Conservation (phyloP, 2,888 invertebrate species). For the Sussaba pulchella region DNA sequence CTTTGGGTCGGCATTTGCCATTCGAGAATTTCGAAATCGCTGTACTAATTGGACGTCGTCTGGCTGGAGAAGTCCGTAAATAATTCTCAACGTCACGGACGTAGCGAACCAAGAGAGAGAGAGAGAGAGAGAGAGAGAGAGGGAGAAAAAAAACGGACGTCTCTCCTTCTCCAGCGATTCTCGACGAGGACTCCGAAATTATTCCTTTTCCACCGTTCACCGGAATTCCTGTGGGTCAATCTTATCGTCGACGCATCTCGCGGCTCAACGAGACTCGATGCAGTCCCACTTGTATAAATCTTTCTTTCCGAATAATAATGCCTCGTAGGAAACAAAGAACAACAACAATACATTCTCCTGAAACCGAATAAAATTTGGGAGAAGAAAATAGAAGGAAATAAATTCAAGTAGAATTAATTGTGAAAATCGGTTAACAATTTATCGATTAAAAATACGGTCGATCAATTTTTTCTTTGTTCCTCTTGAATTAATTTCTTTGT, state of each 20-base stretch:
- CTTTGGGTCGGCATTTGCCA: constrained; percentile 36
- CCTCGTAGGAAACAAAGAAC: constrained; percentile 1
- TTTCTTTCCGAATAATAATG: constrained; percentile 38
- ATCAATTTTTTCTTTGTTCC: no score
- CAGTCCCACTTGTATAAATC: constrained; percentile 50
- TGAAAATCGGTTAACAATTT: no score
- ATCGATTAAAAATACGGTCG: no score
- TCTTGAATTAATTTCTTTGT: no score
- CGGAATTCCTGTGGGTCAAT: constrained; percentile 53
- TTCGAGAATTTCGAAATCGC: constrained; percentile 54
- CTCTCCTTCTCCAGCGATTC: constrained; percentile 19
- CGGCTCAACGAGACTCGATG: constrained; percentile 40
- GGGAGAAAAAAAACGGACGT: background rate
- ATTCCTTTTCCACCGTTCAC: constrained; percentile 57
- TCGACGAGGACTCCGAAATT: constrained; percentile 38
- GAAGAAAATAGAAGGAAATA: constrained; percentile 3
- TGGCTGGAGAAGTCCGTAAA: constrained; percentile 55
- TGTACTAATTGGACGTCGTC: constrained; percentile 64
- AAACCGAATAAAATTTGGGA: background rate
- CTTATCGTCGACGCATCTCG: constrained; percentile 58
- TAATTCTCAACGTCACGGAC: constrained; percentile 56
- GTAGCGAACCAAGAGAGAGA: constrained; percentile 24
- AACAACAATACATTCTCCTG: background rate
- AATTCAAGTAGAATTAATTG: no score
- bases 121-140: constrained; percentile 9